Evolutionary conservation across 1,140 invertebrate species (phyloP).

Genomic region (Drosophila chauvacae): DNA sequence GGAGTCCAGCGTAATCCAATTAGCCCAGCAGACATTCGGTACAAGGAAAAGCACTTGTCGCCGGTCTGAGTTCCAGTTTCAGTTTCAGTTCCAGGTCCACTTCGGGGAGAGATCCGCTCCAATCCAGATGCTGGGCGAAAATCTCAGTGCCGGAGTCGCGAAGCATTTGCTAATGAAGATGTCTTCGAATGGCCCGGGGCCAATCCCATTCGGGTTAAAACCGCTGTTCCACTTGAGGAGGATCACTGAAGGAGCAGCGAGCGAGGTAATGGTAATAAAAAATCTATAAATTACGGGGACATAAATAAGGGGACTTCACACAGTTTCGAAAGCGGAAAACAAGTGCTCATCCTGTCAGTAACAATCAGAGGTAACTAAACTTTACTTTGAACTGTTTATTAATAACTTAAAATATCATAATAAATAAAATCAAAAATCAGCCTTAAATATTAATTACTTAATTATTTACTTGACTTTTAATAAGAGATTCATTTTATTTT

Average conservation of each 20-base stretch:
- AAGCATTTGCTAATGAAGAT: constrained; percentile 76
- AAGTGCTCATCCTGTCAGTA: constrained; percentile 11
- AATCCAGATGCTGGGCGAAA: not conserved
- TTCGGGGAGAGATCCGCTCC: not conserved
- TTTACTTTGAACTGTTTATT: not conserved
- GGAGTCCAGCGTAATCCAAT: constrained; percentile 65
- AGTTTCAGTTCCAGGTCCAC: constrained; percentile 2
- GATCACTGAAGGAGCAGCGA: constrained; percentile 33
- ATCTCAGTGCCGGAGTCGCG: constrained; percentile 8
- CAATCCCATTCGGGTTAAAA: constrained; percentile 38
- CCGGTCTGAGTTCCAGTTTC: constrained; percentile 11
- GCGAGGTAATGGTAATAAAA: constrained; percentile 52
- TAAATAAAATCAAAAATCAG: too few relatives aligned
- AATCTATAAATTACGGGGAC: constrained; percentile 68
- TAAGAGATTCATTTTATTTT: not conserved
- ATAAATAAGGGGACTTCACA: constrained; percentile 67
- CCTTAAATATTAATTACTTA: not conserved
- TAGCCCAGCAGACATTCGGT: constrained; percentile 76
- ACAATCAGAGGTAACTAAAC: not conserved
- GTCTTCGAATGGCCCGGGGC: constrained; percentile 58
- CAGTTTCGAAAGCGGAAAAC: constrained; percentile 19
- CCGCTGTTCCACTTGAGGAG: constrained; percentile 27
- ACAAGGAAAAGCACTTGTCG: constrained; percentile 82
- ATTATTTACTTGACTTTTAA: not conserved
- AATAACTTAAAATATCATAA: not conserved